phyloP scores from a whole-genome alignment of 2,888 invertebrate genomes.

The Meloe dianella region DNA sequence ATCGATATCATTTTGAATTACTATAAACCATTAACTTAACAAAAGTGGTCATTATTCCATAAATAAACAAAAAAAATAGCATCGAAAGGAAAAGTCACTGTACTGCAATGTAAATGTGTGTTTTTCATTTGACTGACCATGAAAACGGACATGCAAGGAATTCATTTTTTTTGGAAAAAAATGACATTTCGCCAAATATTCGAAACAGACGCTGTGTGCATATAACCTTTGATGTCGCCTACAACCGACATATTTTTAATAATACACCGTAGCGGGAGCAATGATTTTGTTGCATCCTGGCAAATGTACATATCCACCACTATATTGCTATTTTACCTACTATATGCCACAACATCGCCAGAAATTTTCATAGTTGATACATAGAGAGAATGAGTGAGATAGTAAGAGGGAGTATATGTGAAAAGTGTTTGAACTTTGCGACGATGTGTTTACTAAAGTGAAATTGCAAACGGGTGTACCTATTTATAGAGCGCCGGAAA shows the following conservation, averaged over 20 bases:
- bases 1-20: conserved; percentile 2
- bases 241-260: conserved; percentile 37
- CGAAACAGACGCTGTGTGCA: conserved; percentile 31
- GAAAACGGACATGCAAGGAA: background rate
- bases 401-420: background rate
- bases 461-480: conserved; percentile 34
- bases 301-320: conserved; percentile 33
- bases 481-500: conserved; percentile 32
- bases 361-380: background rate
- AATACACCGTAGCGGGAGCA: conserved; percentile 34
- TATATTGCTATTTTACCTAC: conserved; percentile 2
- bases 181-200: conserved; percentile 36
- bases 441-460: conserved; percentile 36
- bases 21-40: background rate
- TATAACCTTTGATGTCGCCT: conserved; percentile 34
- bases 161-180: background rate
- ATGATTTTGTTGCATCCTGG: conserved; percentile 28
- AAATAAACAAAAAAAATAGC: conserved; percentile 5
- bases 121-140: background rate
- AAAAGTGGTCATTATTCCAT: background rate
- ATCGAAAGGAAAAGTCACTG: background rate
- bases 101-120: background rate
- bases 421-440: conserved; percentile 40
- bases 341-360: background rate
- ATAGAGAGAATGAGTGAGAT: background rate